Percentiles rank a stretch among this genome's conserved stretches.
Evolutionary conservation across 2,113 vertebrate genomes (phyloP).

Genomic region (Ptychochromis oligacanthus): DNA sequence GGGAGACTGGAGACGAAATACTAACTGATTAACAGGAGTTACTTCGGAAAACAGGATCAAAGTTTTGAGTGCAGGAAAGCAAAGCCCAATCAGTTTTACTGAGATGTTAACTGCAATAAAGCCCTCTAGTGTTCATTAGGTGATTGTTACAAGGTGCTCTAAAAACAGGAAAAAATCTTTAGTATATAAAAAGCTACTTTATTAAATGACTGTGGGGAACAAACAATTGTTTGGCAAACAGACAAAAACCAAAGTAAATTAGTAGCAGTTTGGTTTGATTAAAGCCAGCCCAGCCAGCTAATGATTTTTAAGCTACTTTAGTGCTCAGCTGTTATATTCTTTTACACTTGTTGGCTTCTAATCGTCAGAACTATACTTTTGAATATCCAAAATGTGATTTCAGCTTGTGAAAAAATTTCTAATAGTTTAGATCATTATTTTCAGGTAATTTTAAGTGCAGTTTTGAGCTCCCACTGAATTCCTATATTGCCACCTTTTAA

Average conservation of each 20-base stretch:
- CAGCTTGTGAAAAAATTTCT: too few relatives aligned
- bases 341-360: background rate
- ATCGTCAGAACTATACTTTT: background rate
- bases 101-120: constrained; percentile 46
- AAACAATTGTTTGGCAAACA: constrained; percentile 10
- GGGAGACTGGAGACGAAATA: constrained; percentile 23
- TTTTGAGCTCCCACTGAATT: background rate
- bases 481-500: constrained; percentile 18
- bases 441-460: background rate
- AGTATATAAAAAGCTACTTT: background rate
- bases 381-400: background rate
- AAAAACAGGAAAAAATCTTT: constrained; percentile 2
- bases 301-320: constrained; percentile 5
- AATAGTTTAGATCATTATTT: background rate
- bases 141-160: constrained; percentile 15
- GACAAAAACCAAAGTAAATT: constrained; percentile 15
- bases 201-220: background rate
- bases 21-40: constrained; percentile 35
- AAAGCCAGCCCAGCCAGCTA: background rate
- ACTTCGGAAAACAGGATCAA: constrained; percentile 4
- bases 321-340: background rate
- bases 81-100: constrained; percentile 33
- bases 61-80: constrained; percentile 22
- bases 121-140: constrained; percentile 7
- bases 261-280: constrained; percentile 23